These are phyloP conservation scores for Myxocyprinus asiaticus DNA, from an alignment of 2,113 vertebrate species.

Conservation along the genomic window DNA sequence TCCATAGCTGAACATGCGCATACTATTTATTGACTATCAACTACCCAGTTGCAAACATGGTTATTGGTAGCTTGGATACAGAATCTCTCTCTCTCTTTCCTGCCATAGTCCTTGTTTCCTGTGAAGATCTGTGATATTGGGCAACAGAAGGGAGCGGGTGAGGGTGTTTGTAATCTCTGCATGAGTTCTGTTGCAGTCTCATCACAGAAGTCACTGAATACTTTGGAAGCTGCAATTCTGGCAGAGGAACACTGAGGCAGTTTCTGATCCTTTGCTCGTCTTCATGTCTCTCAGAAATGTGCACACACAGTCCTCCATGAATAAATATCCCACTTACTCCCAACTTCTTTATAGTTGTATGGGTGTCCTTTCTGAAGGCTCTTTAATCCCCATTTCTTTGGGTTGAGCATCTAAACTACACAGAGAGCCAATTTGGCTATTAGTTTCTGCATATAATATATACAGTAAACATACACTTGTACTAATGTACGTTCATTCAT, in stretches of 20 bases:
- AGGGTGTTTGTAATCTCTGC: not conserved
- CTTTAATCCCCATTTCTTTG: too few species aligned
- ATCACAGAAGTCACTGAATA: not conserved
- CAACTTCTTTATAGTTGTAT: too few species aligned
- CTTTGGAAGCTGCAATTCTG: not conserved
- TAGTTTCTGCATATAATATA: too few species aligned
- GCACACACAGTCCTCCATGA: too few species aligned
- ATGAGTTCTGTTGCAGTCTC: constrained; percentile 17
- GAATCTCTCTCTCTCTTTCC: not conserved
- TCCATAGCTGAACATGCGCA: too few species aligned
- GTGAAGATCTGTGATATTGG: not conserved
- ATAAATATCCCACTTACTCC: too few species aligned
- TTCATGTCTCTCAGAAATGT: too few species aligned
- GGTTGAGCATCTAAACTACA: too few species aligned
- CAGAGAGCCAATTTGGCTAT: too few species aligned
- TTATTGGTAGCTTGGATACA: not conserved
- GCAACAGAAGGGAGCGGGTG: not conserved
- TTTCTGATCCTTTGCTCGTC: not conserved
- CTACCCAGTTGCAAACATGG: not conserved
- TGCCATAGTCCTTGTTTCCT: not conserved
- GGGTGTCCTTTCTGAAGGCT: too few species aligned
- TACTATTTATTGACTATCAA: not conserved
- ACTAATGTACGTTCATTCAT: too few species aligned
- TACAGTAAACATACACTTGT: too few species aligned
- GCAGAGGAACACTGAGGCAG: not conserved